Evolutionary conservation across 2,797 vertebrate genomes (phyloP), one percentile per base, ranked within the genome.

Genomic region (Rousettus madagascariensis): DNA sequence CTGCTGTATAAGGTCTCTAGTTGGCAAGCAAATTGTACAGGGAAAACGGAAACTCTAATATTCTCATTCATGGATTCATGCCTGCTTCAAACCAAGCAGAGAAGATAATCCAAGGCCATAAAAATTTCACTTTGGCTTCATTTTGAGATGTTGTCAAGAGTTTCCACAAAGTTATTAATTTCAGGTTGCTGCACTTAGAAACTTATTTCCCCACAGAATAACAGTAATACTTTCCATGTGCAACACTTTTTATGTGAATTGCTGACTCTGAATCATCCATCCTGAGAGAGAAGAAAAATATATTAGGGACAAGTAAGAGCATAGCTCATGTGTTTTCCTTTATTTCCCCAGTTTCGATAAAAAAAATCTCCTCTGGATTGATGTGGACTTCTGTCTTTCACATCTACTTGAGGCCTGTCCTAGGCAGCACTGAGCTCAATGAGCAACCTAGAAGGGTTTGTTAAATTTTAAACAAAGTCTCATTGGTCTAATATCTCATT

Each of bases 101-200:
- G 93, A 95, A 91, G 88, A 95, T 94, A 63, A 92, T 91, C 89
- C 75, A 85, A 89, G 75, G 38, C 82, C 8, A 8, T 93, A 96
- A 92, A 96, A 95, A 96, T 4, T 95, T 68, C 9, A 72, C 84
- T 90, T 94, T 82, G 51, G 90, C 87, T 91, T 95, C 90, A 91
- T 92, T 90, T 86, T 5, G 79, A 95, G 92, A 93, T 96, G 96
- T 90, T 95, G 95, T 96, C 95, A 83, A 94, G 88, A 95, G 55
- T 96, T 96, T 97, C 97, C 97, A 97, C 57, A 82, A 96, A 92
- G 95, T 97, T 97, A 97, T 96, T 97, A 90, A 96, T 96, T 96
- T 97, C 94, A 88, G 59, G 95, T 84, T 95, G 95, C 92, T 71
- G 63, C 82, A 91, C 90, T 97, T 97, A 96, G 66, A 97, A 97